phyloP scores from a whole-genome alignment of 2,797 vertebrate species.

The Sebastolobus altivelis region DNA sequence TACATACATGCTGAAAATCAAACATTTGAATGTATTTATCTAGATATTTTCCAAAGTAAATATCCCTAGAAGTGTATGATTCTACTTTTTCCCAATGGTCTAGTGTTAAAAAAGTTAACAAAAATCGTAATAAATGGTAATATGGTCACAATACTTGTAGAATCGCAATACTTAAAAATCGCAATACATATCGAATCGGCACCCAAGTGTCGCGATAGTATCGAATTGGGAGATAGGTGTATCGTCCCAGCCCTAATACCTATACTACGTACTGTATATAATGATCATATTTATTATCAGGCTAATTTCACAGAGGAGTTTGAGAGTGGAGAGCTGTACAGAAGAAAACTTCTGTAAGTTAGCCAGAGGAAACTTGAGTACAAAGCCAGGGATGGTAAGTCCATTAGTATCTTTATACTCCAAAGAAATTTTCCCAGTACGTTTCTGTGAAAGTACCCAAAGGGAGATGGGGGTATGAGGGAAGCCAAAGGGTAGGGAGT shows the following conservation, averaged over 20 bases:
- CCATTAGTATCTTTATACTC: conserved; percentile 23
- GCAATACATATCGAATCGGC: too few species aligned
- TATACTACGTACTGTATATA: neutral
- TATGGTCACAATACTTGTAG: neutral
- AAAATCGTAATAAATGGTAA: neutral
- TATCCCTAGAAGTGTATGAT: neutral
- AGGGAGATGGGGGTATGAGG: neutral
- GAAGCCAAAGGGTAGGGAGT: conserved; percentile 3
- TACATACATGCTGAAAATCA: too few species aligned
- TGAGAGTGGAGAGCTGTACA: neutral
- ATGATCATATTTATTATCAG: conserved; percentile 28
- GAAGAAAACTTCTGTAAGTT: neutral
- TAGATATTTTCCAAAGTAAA: neutral
- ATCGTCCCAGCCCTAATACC: neutral
- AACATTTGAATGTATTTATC: too few species aligned
- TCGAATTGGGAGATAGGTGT: too few species aligned
- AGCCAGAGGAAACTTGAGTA: neutral
- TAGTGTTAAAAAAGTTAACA: neutral
- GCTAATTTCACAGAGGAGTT: conserved; percentile 21
- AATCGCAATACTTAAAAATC: neutral
- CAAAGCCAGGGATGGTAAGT: conserved; percentile 14
- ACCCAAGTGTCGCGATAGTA: too few species aligned
- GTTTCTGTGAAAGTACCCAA: conserved; percentile 16
- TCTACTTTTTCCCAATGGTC: neutral
- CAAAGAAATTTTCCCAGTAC: neutral